Conservation (phyloP, 2,113 vertebrate species). For the Eptesicus fuscus region DNA sequence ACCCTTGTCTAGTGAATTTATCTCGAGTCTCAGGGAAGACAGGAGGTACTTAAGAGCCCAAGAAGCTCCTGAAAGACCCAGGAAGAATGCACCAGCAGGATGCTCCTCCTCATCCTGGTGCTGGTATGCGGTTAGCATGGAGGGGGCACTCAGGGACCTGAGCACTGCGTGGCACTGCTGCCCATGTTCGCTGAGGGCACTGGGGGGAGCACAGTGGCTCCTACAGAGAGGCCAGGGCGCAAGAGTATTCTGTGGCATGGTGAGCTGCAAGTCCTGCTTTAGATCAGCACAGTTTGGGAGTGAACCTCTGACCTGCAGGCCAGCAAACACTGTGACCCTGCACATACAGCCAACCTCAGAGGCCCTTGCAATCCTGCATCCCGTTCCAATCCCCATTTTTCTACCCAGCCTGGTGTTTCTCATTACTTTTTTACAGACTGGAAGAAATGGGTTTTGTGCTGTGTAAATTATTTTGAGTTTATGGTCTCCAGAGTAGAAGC, state of each 20-base stretch:
- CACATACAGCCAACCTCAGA: not conserved
- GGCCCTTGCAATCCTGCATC: not conserved
- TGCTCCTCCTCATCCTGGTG: not conserved
- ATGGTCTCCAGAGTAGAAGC: not conserved
- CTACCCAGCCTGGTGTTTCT: not conserved
- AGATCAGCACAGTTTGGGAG: too few relatives aligned
- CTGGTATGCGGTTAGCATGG: not conserved
- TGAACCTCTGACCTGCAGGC: not conserved
- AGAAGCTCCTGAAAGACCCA: not conserved
- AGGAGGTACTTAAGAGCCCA: not conserved
- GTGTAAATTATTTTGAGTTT: conserved; percentile 46
- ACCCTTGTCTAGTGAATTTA: not conserved
- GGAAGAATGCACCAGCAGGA: not conserved
- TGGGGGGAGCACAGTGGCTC: not conserved
- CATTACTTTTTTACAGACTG: conserved; percentile 38
- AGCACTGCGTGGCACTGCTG: not conserved
- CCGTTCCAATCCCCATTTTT: not conserved
- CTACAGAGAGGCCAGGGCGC: too few relatives aligned
- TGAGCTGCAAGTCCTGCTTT: not conserved
- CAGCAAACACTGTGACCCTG: not conserved
- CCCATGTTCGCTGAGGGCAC: not conserved
- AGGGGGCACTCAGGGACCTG: not conserved
- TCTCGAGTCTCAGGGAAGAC: not conserved
- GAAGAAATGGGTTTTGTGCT: conserved; percentile 30
- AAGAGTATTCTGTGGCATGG: fast-evolving